phyloP scores from a whole-genome alignment of 2,888 invertebrate genomes.

The Boloria selene region DNA sequence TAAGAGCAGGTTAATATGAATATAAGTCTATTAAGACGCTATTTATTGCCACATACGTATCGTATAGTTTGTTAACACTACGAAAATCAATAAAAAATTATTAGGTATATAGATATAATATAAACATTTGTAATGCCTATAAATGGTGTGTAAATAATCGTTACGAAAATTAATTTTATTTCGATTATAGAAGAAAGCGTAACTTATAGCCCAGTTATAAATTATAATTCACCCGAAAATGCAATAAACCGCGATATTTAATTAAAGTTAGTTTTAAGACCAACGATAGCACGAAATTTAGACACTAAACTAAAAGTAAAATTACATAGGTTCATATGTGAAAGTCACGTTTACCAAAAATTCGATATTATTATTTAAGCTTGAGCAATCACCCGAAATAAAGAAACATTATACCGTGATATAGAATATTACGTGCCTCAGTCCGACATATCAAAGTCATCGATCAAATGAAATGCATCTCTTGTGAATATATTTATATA shows the following conservation, averaged over 20 bases:
- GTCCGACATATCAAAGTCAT: slow-evolving; percentile 20
- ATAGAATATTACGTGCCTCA: slow-evolving; percentile 23
- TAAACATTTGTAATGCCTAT: not conserved
- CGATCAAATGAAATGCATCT: slow-evolving; percentile 26
- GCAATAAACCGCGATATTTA: slow-evolving; percentile 73
- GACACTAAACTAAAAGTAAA: slow-evolving; percentile 9
- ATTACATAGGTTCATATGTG: slow-evolving; percentile 26
- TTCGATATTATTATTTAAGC: slow-evolving; percentile 27
- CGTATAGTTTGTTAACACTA: not conserved
- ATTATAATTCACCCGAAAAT: slow-evolving; percentile 66
- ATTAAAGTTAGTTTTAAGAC: slow-evolving; percentile 32
- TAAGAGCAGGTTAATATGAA: too few relatives aligned
- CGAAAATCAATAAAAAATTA: not conserved
- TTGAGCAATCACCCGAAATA: slow-evolving; percentile 33
- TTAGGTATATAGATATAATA: slow-evolving; percentile 1
- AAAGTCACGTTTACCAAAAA: slow-evolving; percentile 30
- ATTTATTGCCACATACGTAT: too few relatives aligned
- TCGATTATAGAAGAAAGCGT: slow-evolving; percentile 62
- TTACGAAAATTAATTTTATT: slow-evolving; percentile 17
- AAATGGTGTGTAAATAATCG: not conserved
- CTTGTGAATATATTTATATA: slow-evolving; percentile 12
- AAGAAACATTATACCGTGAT: slow-evolving; percentile 32
- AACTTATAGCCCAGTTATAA: slow-evolving; percentile 64
- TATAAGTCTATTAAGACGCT: too few relatives aligned
- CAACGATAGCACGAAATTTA: slow-evolving; percentile 14